Percentiles rank a stretch among this genome's conserved stretches.
These are phyloP conservation scores for Augochlora pura DNA, from an alignment of 1,140 invertebrate species.

Conservation along the genomic window DNA sequence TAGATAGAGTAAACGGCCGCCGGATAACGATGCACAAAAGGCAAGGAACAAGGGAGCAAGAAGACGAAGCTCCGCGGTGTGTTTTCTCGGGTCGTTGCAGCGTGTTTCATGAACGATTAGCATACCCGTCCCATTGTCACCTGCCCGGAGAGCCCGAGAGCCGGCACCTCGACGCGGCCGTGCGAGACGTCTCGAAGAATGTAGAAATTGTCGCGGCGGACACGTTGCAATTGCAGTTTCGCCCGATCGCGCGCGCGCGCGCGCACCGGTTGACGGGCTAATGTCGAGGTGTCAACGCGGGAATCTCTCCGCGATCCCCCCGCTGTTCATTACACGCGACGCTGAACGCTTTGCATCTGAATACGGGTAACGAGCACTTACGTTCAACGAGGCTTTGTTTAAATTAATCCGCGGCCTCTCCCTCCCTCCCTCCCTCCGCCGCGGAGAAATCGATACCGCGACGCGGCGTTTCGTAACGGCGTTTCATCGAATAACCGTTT, in stretches of 20 bases:
- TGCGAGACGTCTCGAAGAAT: conserved; percentile 3
- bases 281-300: conserved; percentile 27
- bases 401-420: background rate
- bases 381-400: conserved; percentile 1
- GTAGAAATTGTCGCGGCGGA: conserved; percentile 21
- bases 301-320: background rate
- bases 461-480: background rate
- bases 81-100: too few species aligned
- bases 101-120: too few species aligned
- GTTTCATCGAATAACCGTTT: background rate
- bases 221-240: conserved; percentile 35
- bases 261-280: conserved; percentile 26
- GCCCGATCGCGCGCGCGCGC: conserved; percentile 25
- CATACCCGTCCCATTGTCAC: conserved; percentile 23
- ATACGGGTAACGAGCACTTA: conserved; percentile 15
- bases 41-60: too few species aligned
- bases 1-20: too few species aligned
- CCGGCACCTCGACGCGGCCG: background rate
- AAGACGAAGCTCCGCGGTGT: too few species aligned
- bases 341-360: conserved; percentile 13
- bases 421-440: too few species aligned
- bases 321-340: conserved; percentile 8
- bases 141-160: background rate
- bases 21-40: too few species aligned
- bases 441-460: background rate